Conservation (phyloP, 2,113 vertebrate genomes). For the Trogon surrucura region DNA sequence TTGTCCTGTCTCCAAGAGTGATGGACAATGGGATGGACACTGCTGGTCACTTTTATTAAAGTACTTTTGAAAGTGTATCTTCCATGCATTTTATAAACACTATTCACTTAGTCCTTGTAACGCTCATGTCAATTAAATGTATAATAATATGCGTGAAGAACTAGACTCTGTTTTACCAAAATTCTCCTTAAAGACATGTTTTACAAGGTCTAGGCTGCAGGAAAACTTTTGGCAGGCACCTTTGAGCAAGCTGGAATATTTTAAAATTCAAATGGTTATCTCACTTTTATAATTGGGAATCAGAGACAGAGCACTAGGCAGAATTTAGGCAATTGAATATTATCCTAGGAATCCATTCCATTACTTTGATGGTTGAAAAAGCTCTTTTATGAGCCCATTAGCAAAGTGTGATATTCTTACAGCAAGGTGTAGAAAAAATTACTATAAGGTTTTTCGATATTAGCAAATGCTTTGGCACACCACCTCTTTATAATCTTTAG, state of each 20-base stretch:
- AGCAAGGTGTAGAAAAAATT: background rate
- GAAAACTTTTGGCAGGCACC: background rate
- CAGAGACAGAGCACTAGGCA: background rate
- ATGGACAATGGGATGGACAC: constrained; percentile 11
- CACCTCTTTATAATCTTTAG: background rate
- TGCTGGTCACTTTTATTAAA: background rate
- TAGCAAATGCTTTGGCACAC: background rate
- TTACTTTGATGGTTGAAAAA: constrained; percentile 31
- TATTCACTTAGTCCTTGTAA: background rate
- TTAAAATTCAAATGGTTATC: background rate
- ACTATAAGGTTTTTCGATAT: background rate
- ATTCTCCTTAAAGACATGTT: background rate
- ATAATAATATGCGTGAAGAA: background rate
- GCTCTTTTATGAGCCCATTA: background rate
- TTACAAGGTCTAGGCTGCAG: background rate
- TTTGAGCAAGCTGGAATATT: background rate
- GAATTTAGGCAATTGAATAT: background rate
- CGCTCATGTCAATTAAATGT: background rate
- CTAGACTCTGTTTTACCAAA: background rate
- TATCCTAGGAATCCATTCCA: background rate
- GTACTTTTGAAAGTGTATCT: background rate
- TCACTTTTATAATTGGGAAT: background rate
- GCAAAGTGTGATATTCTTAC: background rate
- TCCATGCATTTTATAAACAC: background rate
- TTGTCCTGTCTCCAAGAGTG: background rate